Conservation (phyloP, 2,797 vertebrate genomes). For the Acanthurus lineatus region DNA sequence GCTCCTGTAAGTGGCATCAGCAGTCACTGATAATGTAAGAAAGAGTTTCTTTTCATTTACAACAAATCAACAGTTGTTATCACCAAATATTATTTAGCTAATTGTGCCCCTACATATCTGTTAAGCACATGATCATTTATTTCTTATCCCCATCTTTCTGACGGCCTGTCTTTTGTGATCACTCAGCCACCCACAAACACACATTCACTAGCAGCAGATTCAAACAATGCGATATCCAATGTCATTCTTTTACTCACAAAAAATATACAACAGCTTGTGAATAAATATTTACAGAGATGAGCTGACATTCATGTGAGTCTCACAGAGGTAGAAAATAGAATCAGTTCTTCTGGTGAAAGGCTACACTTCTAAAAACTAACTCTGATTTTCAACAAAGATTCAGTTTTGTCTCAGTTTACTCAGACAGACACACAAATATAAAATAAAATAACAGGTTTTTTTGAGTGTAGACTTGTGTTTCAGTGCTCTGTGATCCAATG, state of each 20-base stretch:
- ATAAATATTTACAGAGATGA: conserved; percentile 61
- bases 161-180: neutral
- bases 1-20: neutral
- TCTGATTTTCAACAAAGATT: conserved; percentile 14
- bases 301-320: conserved; percentile 58
- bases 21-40: too few species aligned
- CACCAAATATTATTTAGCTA: neutral
- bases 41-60: too few species aligned
- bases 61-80: too few species aligned
- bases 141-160: neutral
- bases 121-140: neutral
- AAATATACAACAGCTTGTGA: conserved; percentile 24
- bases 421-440: neutral
- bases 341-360: neutral
- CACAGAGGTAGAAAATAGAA: conserved; percentile 67
- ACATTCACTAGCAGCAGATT: conserved; percentile 6
- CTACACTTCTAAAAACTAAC: conserved; percentile 5
- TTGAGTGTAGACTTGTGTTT: conserved; percentile 10
- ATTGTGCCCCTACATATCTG: neutral
- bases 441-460: conserved; percentile 12
- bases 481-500: conserved; percentile 14
- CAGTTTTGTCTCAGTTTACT: neutral
- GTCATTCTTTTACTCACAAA: conserved; percentile 54
- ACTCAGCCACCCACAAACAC: neutral
- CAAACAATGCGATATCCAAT: conserved; percentile 15